A percentile compares a stretch with the other conserved stretches of the same genome.
phyloP scores from a whole-genome alignment of 2,888 invertebrate species.

The Marronus borbonicus region DNA sequence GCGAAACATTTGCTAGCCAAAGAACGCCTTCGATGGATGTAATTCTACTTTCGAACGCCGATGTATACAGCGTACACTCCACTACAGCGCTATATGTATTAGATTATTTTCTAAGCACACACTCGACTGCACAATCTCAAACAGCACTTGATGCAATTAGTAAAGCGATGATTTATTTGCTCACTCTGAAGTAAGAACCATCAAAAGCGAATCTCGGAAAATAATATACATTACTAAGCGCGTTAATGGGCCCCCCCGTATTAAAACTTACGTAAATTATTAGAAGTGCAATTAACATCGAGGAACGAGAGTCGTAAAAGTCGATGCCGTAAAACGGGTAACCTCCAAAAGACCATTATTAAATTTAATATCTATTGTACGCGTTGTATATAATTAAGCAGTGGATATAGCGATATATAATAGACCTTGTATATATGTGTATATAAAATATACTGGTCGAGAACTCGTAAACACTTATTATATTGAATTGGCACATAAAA shows the following conservation, averaged over 20 bases:
- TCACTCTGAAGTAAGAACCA: not conserved
- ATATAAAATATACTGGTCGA: slow-evolving; percentile 15
- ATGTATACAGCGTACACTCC: too few species aligned
- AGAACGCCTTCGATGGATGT: too few species aligned
- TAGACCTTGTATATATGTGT: not conserved
- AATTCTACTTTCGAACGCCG: too few species aligned
- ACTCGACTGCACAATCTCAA: not conserved
- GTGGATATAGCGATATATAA: slow-evolving; percentile 35
- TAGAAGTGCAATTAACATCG: slow-evolving; percentile 33
- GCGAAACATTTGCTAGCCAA: too few species aligned
- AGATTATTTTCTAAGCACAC: too few species aligned
- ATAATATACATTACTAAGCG: not conserved
- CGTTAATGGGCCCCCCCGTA: not conserved
- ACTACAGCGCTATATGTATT: too few species aligned
- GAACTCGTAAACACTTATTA: slow-evolving; percentile 29
- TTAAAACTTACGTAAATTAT: slow-evolving; percentile 32
- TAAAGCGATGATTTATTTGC: not conserved
- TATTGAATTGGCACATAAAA: slow-evolving; percentile 34
- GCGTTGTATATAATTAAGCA: slow-evolving; percentile 13
- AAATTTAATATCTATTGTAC: slow-evolving; percentile 22
- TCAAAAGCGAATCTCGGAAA: not conserved
- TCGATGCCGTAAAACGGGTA: slow-evolving; percentile 18
- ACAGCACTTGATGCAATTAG: not conserved
- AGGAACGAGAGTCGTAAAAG: slow-evolving; percentile 26
- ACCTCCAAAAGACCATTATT: slow-evolving; percentile 33